Base-by-base conservation (phyloP, 2,888 invertebrate species). In the Oeneis ivallda region DNA sequence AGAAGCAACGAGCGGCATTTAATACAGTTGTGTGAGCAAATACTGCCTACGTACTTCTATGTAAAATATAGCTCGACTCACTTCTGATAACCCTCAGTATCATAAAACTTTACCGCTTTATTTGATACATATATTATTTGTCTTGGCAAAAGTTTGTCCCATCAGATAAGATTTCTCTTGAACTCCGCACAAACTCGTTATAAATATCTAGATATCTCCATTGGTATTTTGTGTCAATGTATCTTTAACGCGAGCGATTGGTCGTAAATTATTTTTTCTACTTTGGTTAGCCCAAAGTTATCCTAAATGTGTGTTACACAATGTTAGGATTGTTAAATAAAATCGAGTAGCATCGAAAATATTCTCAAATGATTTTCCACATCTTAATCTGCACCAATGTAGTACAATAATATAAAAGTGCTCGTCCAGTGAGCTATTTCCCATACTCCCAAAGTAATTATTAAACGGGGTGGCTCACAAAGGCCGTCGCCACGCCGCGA, bases 371-470 rank as follows among this genome's bases (percentile, higher is more conserved):
- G 37, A 37, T 37, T 37, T 37, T 37, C 37, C 37, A 37, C 7
- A 37, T 37, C 9, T 37, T 37, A 7, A 9, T 1, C 37, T 37
- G 37, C n/a, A 43, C 11, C 81, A 81, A 86, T 85, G 85, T 81
- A 82, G 74, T 83, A 79, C 80, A 85, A 86, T 84, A 85, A 83
- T 80, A 83, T 78, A 82, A 82, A 86, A 82, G 83, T 82, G 78
- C 78, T 86, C 79, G 78, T 77, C 80, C 81, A 81, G 79, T 83
- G 81, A 85, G 84, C 80, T 83, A 88, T 87, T 87, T 88, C 89
- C 89, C 90, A 86, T 84, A 82, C 86, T 85, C 87, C 89, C 87
- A 76, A 84, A 88, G 87, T 89, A 89, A 89, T 90, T 89, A 90
- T 83, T 26, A 89, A 90, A 83, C 83, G 81, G 76, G 74, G 79